phyloP scores from a whole-genome alignment of 1,140 invertebrate species.

The Rhopalosiphum padi region DNA sequence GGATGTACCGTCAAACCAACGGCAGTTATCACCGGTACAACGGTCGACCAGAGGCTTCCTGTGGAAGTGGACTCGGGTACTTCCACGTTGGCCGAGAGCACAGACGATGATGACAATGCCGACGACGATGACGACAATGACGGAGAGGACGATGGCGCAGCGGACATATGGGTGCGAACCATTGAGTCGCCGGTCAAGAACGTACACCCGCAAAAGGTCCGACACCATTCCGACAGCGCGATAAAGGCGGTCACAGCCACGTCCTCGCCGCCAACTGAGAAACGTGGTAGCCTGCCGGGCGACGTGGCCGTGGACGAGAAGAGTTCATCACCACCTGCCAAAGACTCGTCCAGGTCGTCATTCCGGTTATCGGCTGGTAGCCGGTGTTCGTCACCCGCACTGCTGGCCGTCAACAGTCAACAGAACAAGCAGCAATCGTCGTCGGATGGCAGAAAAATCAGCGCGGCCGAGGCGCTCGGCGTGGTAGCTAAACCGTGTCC shows the following conservation, averaged over 20 bases:
- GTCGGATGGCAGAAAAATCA: slow-evolving; percentile 58
- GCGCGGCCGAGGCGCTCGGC: slow-evolving; percentile 62
- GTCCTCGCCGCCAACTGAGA: not conserved
- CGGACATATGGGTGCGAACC: slow-evolving; percentile 62
- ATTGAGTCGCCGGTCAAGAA: slow-evolving; percentile 61
- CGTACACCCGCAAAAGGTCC: slow-evolving; percentile 33
- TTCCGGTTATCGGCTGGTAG: not conserved
- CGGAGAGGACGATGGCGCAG: slow-evolving; percentile 61
- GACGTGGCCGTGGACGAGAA: not conserved
- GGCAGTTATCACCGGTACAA: not conserved
- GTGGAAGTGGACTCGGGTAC: slow-evolving; percentile 42
- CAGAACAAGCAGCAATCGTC: not conserved
- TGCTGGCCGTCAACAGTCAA: not conserved
- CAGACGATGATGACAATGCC: not conserved
- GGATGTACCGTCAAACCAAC: slow-evolving; percentile 19
- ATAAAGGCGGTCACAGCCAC: not conserved
- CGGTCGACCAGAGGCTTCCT: not conserved
- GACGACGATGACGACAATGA: not conserved
- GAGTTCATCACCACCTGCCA: slow-evolving; percentile 37
- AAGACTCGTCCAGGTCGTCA: slow-evolving; percentile 37
- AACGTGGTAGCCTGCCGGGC: slow-evolving; percentile 9
- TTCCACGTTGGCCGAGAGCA: slow-evolving; percentile 45
- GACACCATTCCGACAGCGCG: slow-evolving; percentile 49
- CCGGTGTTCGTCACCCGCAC: slow-evolving; percentile 24
- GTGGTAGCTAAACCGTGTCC: slow-evolving; percentile 62